Evolutionary conservation across 2,888 invertebrate genomes (phyloP).

Genomic region (Mythimna albipuncta): DNA sequence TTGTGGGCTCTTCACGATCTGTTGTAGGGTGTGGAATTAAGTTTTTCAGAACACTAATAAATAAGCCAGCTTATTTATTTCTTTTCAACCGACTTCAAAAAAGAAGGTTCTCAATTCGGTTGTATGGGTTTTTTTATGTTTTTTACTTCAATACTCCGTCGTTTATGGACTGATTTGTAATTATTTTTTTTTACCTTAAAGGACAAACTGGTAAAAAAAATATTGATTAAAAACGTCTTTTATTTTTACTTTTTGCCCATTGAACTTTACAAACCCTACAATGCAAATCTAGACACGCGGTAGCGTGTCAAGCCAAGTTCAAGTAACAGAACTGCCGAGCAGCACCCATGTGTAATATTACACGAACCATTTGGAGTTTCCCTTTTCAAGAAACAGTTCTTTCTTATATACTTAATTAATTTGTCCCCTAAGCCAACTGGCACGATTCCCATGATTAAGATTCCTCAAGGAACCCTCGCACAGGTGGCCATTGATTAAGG

Average conservation of each 20-base stretch:
- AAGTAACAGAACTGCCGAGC: no score
- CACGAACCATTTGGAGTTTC: slow-evolving; percentile 8
- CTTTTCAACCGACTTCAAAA: neutral
- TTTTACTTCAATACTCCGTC: no score
- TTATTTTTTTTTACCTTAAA: no score
- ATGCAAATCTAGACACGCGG: slow-evolving; percentile 32
- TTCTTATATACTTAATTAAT: slow-evolving; percentile 57
- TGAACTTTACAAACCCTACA: slow-evolving; percentile 24
- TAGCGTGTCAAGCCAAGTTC: no score
- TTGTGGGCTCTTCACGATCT: slow-evolving; percentile 30
- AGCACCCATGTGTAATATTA: no score
- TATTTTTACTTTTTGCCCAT: slow-evolving; percentile 5
- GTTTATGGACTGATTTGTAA: no score
- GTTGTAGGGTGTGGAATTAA: slow-evolving; percentile 11
- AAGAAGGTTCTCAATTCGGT: no score
- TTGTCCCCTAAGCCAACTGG: slow-evolving; percentile 67
- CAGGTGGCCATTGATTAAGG: slow-evolving; percentile 88
- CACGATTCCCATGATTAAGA: slow-evolving; percentile 87
- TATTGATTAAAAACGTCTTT: slow-evolving; percentile 17
- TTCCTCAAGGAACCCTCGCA: slow-evolving; percentile 82
- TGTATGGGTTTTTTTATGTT: no score
- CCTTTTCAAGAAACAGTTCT: slow-evolving; percentile 30
- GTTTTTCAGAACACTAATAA: slow-evolving; percentile 8
- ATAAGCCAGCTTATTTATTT: neutral
- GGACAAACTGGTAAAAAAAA: no score